A percentile compares a stretch with the other conserved stretches of the same genome.
Conservation (phyloP, 2,888 invertebrate genomes). For the Troides oblongomaculatus region DNA sequence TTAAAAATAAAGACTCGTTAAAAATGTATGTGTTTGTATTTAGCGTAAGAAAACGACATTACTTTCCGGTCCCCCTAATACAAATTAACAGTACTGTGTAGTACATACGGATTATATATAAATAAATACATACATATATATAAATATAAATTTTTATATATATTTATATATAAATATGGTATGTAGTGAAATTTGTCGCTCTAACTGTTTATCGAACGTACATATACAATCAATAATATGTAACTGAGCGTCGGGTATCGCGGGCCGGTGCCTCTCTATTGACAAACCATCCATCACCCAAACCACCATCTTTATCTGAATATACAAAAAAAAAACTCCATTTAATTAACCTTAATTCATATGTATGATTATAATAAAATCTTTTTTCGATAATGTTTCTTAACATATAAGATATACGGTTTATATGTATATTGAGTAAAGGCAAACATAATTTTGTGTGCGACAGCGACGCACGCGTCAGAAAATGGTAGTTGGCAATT, state of each 20-base stretch:
- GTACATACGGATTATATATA: too few relatives aligned
- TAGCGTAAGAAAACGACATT: too few relatives aligned
- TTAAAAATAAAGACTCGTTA: too few relatives aligned
- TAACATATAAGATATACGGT: constrained; percentile 27
- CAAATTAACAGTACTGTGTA: too few relatives aligned
- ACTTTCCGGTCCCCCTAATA: too few relatives aligned
- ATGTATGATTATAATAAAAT: not conserved
- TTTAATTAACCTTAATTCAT: constrained; percentile 21
- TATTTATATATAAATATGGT: too few relatives aligned
- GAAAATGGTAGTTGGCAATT: constrained; percentile 48
- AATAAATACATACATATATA: too few relatives aligned
- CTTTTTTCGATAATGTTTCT: not conserved
- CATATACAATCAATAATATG: not conserved
- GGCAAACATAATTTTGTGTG: constrained; percentile 43
- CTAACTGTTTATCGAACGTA: too few relatives aligned
- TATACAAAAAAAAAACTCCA: constrained; percentile 22
- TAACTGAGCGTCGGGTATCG: constrained; percentile 32
- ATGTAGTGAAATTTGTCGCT: too few relatives aligned
- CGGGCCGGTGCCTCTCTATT: constrained; percentile 47
- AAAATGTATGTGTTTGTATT: too few relatives aligned
- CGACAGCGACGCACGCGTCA: constrained; percentile 33
- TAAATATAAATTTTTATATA: too few relatives aligned
- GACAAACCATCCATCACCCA: constrained; percentile 66
- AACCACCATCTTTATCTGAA: constrained; percentile 35
- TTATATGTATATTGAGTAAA: constrained; percentile 55